phyloP scores from a whole-genome alignment of 2,113 vertebrate species.

The Ictalurus punctatus region DNA sequence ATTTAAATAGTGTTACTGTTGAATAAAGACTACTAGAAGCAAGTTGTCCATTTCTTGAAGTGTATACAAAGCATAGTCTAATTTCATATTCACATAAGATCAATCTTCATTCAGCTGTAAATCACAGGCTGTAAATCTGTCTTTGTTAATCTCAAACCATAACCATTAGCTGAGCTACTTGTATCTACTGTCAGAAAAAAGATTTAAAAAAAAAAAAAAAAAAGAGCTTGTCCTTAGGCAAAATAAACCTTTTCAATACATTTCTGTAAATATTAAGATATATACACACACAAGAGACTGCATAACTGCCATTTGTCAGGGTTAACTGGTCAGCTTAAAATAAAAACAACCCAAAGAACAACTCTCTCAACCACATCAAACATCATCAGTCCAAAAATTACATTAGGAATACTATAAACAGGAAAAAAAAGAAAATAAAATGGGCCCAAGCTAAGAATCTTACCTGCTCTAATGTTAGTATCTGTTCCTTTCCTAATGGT shows the following conservation, averaged over 20 bases:
- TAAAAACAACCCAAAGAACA: background rate
- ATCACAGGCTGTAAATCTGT: background rate
- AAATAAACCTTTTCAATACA: background rate
- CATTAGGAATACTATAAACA: constrained; percentile 3
- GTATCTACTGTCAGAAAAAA: background rate
- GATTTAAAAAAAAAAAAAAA: background rate
- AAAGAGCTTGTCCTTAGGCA: background rate
- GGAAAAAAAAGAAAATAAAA: background rate
- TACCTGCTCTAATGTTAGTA: constrained; percentile 53
- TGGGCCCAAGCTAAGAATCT: constrained; percentile 17
- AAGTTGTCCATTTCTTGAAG: background rate
- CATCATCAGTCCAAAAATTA: background rate
- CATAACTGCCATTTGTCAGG: background rate
- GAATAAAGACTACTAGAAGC: background rate
- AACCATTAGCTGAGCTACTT: background rate
- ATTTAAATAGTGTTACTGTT: background rate
- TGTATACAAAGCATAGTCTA: background rate
- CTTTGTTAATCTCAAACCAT: background rate
- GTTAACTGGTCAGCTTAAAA: constrained; percentile 32
- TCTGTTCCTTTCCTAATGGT: constrained; percentile 38
- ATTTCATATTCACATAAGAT: background rate
- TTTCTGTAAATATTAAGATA: background rate
- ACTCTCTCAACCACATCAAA: background rate
- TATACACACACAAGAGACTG: background rate
- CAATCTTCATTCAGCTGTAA: background rate